Percentiles rank a stretch among this genome's conserved stretches.
These are phyloP conservation scores for Arvicola amphibius DNA, from an alignment of 2,797 vertebrate species.

Conservation along the genomic window DNA sequence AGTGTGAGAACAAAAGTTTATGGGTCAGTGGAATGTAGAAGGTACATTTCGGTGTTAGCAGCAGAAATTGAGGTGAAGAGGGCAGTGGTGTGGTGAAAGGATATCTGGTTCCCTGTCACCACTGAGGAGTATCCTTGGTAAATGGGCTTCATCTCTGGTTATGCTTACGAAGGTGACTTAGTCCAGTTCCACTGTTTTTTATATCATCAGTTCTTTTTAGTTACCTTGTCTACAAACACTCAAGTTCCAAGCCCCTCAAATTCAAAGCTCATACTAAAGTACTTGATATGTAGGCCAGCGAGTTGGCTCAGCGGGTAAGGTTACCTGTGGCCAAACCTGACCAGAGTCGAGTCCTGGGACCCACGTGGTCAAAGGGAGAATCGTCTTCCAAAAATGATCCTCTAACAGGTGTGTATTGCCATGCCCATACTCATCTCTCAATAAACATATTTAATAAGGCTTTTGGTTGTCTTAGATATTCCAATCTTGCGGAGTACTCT, in stretches of 20 bases:
- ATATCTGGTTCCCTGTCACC: neutral
- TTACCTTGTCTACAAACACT: neutral
- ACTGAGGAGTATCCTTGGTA: neutral
- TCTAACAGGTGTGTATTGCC: neutral
- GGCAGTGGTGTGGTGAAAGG: neutral
- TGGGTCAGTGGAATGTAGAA: neutral
- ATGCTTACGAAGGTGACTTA: neutral
- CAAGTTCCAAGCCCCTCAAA: neutral
- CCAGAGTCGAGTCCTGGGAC: neutral
- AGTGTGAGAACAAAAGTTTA: conserved; percentile 39
- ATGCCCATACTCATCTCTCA: neutral
- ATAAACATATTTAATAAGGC: neutral
- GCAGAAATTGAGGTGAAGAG: neutral
- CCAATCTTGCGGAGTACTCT: neutral
- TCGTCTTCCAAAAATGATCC: neutral
- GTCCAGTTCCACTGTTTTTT: neutral
- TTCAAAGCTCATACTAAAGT: neutral
- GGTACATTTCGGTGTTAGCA: neutral
- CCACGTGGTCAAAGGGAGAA: neutral
- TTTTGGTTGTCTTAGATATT: neutral
- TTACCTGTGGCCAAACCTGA: neutral
- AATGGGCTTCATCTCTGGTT: neutral
- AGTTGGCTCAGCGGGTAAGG: neutral
- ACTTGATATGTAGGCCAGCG: neutral
- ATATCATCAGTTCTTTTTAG: neutral